Evolutionary conservation across 1,140 invertebrate species (phyloP).

Genomic region (Apis florea): DNA sequence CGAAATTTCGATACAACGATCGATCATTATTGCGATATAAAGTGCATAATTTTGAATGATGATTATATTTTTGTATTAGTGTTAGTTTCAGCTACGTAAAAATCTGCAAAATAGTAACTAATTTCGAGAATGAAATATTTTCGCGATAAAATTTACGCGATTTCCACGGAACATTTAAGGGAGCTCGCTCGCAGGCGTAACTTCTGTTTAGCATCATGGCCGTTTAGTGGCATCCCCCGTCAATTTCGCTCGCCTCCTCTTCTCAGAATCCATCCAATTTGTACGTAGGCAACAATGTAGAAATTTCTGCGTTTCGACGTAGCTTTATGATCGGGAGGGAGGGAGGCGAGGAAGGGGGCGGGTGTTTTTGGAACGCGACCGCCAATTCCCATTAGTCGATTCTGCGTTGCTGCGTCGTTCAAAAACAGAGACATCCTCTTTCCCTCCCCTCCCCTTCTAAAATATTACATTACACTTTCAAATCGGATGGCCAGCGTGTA

Average conservation of each 20-base stretch:
- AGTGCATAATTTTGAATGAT: too few species aligned
- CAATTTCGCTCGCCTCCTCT: background rate
- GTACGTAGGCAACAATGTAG: background rate
- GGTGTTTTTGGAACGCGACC: slow-evolving; percentile 26
- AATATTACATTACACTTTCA: slow-evolving; percentile 43
- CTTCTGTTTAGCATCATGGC: slow-evolving; percentile 13
- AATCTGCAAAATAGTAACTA: background rate
- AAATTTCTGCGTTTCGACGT: slow-evolving; percentile 8
- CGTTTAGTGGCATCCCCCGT: slow-evolving; percentile 2
- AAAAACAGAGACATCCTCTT: slow-evolving; percentile 9
- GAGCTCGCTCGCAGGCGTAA: background rate
- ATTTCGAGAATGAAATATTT: background rate
- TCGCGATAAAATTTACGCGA: background rate
- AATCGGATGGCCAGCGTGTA: slow-evolving; percentile 18
- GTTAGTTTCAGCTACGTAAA: too few species aligned
- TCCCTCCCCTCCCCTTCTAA: background rate
- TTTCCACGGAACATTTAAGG: slow-evolving; percentile 5
- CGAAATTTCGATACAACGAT: too few species aligned
- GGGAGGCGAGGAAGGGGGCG: too few species aligned
- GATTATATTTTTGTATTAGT: too few species aligned
- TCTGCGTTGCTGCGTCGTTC: background rate
- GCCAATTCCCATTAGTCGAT: slow-evolving; percentile 9
- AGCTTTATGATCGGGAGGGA: slow-evolving; percentile 11
- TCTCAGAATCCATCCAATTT: slow-evolving; percentile 35
- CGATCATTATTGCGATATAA: too few species aligned